phyloP scores from a whole-genome alignment of 2,888 invertebrate species.

The Dicyrtoma fusca region DNA sequence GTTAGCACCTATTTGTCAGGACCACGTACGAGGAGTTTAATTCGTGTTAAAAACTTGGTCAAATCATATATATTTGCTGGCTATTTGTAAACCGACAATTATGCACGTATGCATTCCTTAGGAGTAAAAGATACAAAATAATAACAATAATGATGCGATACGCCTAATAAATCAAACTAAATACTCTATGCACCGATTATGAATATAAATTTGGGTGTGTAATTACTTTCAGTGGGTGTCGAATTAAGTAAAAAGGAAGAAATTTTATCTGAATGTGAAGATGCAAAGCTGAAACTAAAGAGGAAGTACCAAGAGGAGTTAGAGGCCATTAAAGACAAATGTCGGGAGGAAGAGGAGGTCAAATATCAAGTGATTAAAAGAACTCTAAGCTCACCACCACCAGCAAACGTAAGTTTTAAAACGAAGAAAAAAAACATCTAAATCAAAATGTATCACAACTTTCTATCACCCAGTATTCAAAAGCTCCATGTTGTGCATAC shows the following conservation, averaged over 20 bases:
- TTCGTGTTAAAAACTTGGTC: not conserved
- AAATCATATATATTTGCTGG: not conserved
- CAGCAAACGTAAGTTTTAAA: slow-evolving; percentile 21
- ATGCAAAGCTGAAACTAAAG: slow-evolving; percentile 11
- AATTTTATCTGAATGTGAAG: slow-evolving; percentile 3
- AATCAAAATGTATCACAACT: not conserved
- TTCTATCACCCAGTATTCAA: too few species aligned
- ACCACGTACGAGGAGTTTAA: too few species aligned
- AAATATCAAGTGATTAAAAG: slow-evolving; percentile 28
- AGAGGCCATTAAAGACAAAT: slow-evolving; percentile 26
- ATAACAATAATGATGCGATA: too few species aligned
- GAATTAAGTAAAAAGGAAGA: slow-evolving; percentile 22
- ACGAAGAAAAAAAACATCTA: not conserved
- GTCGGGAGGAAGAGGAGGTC: slow-evolving; percentile 28
- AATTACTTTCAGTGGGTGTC: slow-evolving; percentile 10
- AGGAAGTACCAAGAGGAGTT: slow-evolving; percentile 22
- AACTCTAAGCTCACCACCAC: slow-evolving; percentile 24
- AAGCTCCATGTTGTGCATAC: too few species aligned
- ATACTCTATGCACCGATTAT: too few species aligned
- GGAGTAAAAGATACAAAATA: too few species aligned
- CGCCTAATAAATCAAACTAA: too few species aligned
- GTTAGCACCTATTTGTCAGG: not conserved
- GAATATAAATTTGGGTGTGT: too few species aligned
- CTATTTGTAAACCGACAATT: too few species aligned
- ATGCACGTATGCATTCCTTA: too few species aligned